Base-by-base conservation (phyloP, 23 tunicate genomes). In the Halocynthia aurantium region DNA sequence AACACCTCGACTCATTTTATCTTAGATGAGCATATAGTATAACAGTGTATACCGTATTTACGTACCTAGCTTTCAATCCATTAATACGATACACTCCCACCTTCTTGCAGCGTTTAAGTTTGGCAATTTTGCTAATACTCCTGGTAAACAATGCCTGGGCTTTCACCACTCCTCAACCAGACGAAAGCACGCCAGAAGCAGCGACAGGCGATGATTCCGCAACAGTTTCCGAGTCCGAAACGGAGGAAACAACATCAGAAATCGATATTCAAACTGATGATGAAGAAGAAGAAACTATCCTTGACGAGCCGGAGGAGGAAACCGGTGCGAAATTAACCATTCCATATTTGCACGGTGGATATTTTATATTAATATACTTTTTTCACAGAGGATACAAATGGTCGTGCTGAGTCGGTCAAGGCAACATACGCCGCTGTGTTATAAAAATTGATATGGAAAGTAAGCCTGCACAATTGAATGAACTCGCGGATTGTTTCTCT, bases 181-280 rank as follows among this genome's bases (percentile, higher is more conserved):
- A 65, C 10, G 70, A 6, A 8, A 49, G 31, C 70, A 49, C 49
- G 19, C 9, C 70, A 10, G 31, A 40, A 15, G 31, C 70, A 65
- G 6, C 70, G 9, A 49, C 22, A 9, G 2, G n/a, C 70, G 19
- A 49, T 10, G 13, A 9, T 11, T 20, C 70, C 31, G 10, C 10
- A 10, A 0, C 13, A 65, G 19, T 8, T 0, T 10, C 70, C 9
- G 19, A 49, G 19, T 40, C 22, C 70, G 31, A 5, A 9, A 65
- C 70, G 31, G 70, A 40, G 10, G 31, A 40, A 10, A 6, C 22
- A 15, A 40, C 70, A 11, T 9, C 19, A 11, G 70, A 11, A 5
- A 49, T 65, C 0, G 70, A 65, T 20, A 65, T 65, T 65, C 70
- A 65, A 65, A 49, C 70, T 40, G 70, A 65, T 20, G 70, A 65